Evolutionary conservation across 2,888 invertebrate genomes (phyloP).

Genomic region (Cosmia pyralina): DNA sequence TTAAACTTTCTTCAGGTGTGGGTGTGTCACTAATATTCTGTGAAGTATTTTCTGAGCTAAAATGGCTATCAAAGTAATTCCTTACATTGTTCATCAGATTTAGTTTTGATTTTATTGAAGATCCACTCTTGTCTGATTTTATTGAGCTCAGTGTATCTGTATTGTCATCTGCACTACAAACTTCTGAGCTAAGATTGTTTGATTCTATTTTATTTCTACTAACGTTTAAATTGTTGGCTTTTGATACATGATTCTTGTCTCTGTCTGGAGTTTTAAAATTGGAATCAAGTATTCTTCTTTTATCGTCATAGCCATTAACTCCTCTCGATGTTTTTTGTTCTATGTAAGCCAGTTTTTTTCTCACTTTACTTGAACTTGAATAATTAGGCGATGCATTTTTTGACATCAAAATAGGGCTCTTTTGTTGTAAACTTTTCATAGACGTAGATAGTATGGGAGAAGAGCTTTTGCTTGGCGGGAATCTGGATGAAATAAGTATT

Average conservation of each 20-base stretch:
- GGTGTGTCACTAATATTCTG: constrained; percentile 79
- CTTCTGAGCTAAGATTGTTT: neutral
- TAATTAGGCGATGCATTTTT: constrained; percentile 70
- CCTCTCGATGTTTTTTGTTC: constrained; percentile 19
- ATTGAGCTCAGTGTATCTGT: neutral
- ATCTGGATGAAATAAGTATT: constrained; percentile 62
- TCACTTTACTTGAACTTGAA: constrained; percentile 65
- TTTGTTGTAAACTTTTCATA: constrained; percentile 54
- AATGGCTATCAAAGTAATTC: constrained; percentile 80
- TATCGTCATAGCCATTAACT: neutral
- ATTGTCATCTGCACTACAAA: neutral
- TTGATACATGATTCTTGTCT: neutral
- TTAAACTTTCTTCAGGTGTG: constrained; percentile 74
- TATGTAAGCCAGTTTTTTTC: constrained; percentile 74
- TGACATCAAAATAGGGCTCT: constrained; percentile 77
- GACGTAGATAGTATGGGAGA: constrained; percentile 71
- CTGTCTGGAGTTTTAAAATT: constrained; percentile 17
- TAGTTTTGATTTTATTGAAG: constrained; percentile 60
- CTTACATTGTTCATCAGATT: constrained; percentile 72
- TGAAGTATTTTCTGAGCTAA: constrained; percentile 77
- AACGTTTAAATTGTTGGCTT: neutral
- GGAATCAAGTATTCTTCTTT: neutral
- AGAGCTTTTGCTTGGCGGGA: constrained; percentile 45
- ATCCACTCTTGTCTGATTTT: constrained; percentile 37
- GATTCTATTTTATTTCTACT: constrained; percentile 2